Evolutionary conservation across 2,888 invertebrate genomes (phyloP), one percentile per base, ranked within the genome.

Genomic region (Anaspis maculata): DNA sequence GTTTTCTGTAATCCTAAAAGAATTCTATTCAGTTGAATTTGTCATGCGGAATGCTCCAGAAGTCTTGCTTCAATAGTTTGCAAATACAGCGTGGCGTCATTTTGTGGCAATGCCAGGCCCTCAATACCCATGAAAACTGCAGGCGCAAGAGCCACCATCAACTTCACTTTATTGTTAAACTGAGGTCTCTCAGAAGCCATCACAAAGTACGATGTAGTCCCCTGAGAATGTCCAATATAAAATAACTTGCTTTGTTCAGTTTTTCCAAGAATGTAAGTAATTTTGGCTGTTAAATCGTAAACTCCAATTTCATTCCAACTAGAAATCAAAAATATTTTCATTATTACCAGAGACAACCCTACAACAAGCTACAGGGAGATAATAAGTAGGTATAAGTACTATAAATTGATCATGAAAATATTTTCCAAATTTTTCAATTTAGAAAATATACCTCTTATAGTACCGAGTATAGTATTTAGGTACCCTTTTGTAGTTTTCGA

Each of bases 131-230:
- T 61, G 41, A 70, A 78, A 0, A 77, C 76, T 0, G 82, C 74
- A 0, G 82, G 81, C 0, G 78, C 81, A 33, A 81, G 50, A 0
- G 75, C 74, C 41, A 76, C 73, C 74, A 76, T 76, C 0, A 73
- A 66, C 27, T 68, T 67, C 2, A 83, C 69, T 56, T 78, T 80
- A 0, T 64, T 52, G 51, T 77, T 77, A 45, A 77, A 79, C 16
- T 73, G 71, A 0, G 79, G 76, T 6, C 64, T 61, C 26, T 72
- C 62, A 2, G 76, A 70, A 12, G 68, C 67, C 73, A 79, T 69
- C 1, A 78, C 75, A 51, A 72, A 79, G 54, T 77, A 79, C 2
- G 67, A 50, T 1, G 79, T 77, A 0, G 78, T 74, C 2, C 85
- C 87, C 43, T 46, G 41, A 10, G 41, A 41, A 22, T 37, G 34